Percentiles rank a stretch among this genome's conserved stretches.
These are phyloP conservation scores for Gnathochromis pfefferi DNA, from an alignment of 2,113 vertebrate genomes.

Conservation along the genomic window DNA sequence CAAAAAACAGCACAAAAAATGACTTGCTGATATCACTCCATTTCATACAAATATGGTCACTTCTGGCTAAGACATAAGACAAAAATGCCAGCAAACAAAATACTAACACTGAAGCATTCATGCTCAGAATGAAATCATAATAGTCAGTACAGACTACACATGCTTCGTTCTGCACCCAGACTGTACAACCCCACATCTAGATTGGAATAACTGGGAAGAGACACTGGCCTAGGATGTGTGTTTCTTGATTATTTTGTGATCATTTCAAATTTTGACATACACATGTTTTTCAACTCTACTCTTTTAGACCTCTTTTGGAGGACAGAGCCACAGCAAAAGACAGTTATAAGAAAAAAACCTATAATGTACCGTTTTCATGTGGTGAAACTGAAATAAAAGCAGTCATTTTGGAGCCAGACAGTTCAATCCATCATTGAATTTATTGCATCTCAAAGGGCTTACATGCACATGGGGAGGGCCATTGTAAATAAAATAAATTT, in stretches of 20 bases:
- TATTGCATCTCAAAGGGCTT: constrained; percentile 98
- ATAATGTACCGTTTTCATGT: not conserved
- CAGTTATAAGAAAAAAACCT: not conserved
- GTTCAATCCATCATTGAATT: constrained; percentile 88
- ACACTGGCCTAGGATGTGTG: not conserved
- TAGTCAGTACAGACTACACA: not conserved
- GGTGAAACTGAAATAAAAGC: not conserved
- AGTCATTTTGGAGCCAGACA: not conserved
- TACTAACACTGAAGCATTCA: not conserved
- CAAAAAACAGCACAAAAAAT: not conserved
- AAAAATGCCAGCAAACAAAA: not conserved
- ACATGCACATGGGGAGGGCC: constrained; percentile 92
- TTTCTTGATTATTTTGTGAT: not conserved
- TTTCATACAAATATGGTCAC: not conserved
- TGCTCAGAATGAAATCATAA: not conserved
- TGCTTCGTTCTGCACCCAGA: not conserved
- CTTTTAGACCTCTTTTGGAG: not conserved
- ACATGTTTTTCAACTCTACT: not conserved
- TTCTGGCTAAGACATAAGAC: not conserved
- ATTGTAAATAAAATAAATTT: constrained; percentile 84
- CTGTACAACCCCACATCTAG: not conserved
- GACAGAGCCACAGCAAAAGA: not conserved
- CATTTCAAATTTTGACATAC: not conserved
- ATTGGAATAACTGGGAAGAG: not conserved
- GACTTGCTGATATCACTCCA: not conserved